Conservation (phyloP, 1,140 invertebrate genomes). For the Hypothenemus hampei region DNA sequence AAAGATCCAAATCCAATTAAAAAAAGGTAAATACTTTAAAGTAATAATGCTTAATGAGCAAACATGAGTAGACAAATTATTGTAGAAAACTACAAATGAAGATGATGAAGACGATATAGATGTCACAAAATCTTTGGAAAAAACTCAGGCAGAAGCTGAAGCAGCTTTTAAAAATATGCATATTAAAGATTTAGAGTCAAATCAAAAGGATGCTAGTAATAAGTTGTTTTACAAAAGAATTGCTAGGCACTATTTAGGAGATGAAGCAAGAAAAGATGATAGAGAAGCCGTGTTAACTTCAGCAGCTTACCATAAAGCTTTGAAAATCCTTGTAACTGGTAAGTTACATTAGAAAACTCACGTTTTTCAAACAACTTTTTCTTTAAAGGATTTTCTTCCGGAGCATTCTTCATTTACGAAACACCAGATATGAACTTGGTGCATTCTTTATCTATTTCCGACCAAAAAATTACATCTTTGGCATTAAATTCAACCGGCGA, state of each 20-base stretch:
- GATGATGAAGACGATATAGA: conserved; percentile 59
- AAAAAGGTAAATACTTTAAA: conserved; percentile 25
- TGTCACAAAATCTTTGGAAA: conserved; percentile 44
- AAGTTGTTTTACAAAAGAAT: conserved; percentile 64
- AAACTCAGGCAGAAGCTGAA: conserved; percentile 48
- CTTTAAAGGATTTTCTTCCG: conserved; percentile 66
- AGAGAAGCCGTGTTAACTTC: conserved; percentile 62
- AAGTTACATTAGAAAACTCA: conserved; percentile 13
- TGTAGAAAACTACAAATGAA: conserved; percentile 37
- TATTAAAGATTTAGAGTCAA: conserved; percentile 43
- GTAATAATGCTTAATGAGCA: not conserved
- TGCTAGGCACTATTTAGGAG: conserved; percentile 65
- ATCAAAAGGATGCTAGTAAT: conserved; percentile 46
- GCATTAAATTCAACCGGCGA: conserved; percentile 83
- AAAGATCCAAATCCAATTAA: conserved; percentile 42
- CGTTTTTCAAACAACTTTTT: conserved; percentile 1
- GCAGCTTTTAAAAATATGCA: conserved; percentile 49
- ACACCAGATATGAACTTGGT: conserved; percentile 89
- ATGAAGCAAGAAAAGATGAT: conserved; percentile 60
- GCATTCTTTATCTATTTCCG: conserved; percentile 82
- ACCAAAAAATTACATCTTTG: conserved; percentile 75
- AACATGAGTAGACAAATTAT: not conserved
- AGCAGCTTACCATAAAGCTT: conserved; percentile 72
- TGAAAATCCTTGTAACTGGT: conserved; percentile 73
- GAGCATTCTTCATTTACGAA: conserved; percentile 86